These are phyloP conservation scores for Melanerpes formicivorus DNA, from an alignment of 2,113 vertebrate species.

Conservation along the genomic window DNA sequence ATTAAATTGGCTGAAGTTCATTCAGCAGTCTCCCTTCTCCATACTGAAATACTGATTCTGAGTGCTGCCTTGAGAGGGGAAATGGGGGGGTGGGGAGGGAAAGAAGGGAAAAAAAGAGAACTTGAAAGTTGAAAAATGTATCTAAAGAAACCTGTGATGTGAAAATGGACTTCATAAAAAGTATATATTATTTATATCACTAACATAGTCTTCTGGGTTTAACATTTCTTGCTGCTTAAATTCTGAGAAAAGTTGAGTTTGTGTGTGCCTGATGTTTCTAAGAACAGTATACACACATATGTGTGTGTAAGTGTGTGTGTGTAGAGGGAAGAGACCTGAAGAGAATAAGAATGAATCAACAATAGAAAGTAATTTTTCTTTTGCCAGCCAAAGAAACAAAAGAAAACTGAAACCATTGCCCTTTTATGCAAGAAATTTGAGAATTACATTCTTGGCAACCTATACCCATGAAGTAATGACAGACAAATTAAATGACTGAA, in stretches of 20 bases:
- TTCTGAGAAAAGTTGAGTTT: background rate
- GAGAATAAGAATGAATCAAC: background rate
- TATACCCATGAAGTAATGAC: conserved; percentile 45
- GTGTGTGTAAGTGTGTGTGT: background rate
- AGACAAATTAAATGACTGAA: conserved; percentile 57
- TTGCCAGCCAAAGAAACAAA: conserved; percentile 28
- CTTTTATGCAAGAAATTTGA: background rate
- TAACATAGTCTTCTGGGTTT: background rate
- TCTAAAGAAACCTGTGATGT: conserved; percentile 43
- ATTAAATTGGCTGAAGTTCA: conserved; percentile 56
- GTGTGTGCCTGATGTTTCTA: background rate
- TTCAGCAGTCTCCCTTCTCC: conserved; percentile 43
- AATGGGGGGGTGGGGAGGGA: accelerated
- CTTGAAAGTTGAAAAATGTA: conserved; percentile 36
- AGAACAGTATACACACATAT: background rate
- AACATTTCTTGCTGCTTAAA: conserved; percentile 26
- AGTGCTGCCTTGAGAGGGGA: conserved; percentile 13
- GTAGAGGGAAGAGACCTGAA: background rate
- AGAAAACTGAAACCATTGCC: background rate
- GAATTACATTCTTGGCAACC: conserved; percentile 33
- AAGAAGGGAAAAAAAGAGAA: background rate
- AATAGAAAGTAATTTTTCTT: background rate
- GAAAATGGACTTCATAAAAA: conserved; percentile 49
- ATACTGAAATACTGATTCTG: conserved; percentile 2
- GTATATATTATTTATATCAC: conserved; percentile 31